Evolutionary conservation across 92 coral and sea anemone genomes (phyloP).

Genomic region (Porites divaricata): DNA sequence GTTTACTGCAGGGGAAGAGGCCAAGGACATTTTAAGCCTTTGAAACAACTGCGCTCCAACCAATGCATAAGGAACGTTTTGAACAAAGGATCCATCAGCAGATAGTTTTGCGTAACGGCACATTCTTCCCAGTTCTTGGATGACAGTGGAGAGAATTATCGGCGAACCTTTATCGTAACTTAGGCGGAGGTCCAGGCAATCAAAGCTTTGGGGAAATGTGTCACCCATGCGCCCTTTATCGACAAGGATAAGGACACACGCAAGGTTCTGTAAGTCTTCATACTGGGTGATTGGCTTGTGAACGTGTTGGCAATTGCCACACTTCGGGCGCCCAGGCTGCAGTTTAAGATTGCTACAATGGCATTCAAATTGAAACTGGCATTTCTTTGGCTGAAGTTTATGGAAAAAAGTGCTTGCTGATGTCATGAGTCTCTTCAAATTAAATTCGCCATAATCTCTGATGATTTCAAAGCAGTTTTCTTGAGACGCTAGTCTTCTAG

Average conservation of each 20-base stretch:
- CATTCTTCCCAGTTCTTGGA: conserved; percentile 54
- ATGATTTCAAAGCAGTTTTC: conserved; percentile 39
- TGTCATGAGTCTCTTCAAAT: conserved; percentile 34
- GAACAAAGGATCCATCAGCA: not conserved
- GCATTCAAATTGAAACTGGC: conserved; percentile 21
- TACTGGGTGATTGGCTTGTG: conserved; percentile 50
- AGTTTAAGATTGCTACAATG: not conserved
- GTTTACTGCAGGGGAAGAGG: conserved; percentile 22
- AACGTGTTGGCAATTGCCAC: conserved; percentile 32
- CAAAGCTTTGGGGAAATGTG: conserved; percentile 58
- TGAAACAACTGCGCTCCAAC: conserved; percentile 36
- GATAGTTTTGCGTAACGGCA: conserved; percentile 37
- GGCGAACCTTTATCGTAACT: conserved; percentile 28
- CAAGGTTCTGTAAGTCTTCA: conserved; percentile 49
- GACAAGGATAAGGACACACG: conserved; percentile 57
- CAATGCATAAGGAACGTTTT: conserved; percentile 40
- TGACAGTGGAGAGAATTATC: conserved; percentile 29
- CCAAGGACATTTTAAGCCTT: conserved; percentile 24
- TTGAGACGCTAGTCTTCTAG: conserved; percentile 1
- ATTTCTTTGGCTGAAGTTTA: conserved; percentile 28
- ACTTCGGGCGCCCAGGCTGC: not conserved
- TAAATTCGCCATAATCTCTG: conserved; percentile 44
- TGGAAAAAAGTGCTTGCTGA: conserved; percentile 36
- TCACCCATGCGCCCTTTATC: conserved; percentile 67
- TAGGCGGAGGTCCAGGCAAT: conserved; percentile 47